A percentile compares a stretch with the other conserved stretches of the same genome.
These are phyloP conservation scores for Alitta virens DNA, from an alignment of 2,888 invertebrate species.

Conservation along the genomic window DNA sequence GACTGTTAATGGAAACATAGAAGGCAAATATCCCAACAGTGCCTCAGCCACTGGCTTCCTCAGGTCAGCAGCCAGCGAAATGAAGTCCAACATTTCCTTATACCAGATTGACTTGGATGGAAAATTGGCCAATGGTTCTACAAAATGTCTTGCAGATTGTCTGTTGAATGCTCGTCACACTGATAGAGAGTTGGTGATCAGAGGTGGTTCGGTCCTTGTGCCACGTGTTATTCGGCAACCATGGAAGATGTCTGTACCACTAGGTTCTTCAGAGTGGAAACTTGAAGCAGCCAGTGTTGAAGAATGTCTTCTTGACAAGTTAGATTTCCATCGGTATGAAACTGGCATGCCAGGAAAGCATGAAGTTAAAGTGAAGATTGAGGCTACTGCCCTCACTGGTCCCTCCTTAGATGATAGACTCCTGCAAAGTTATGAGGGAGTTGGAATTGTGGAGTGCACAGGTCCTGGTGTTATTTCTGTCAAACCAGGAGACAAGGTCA, in stretches of 20 bases:
- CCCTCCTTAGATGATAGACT: neutral
- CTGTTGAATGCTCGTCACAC: neutral
- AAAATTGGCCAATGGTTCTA: too few species aligned
- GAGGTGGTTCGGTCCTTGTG: neutral
- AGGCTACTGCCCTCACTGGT: neutral
- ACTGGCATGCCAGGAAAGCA: neutral
- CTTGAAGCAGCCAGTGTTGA: neutral
- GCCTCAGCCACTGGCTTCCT: neutral
- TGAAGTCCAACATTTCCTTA: conserved; percentile 3
- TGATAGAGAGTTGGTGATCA: neutral
- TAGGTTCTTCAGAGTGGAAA: neutral
- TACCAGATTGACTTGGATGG: conserved; percentile 2
- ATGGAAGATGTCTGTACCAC: neutral
- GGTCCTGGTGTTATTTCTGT: neutral
- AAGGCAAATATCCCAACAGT: neutral
- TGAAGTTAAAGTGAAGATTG: neutral
- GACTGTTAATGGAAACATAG: neutral
- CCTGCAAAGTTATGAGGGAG: neutral
- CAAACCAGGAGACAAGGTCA: conserved; percentile 3
- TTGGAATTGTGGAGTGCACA: conserved; percentile 4
- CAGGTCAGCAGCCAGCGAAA: conserved; percentile 7
- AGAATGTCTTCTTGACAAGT: neutral
- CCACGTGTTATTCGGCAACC: neutral
- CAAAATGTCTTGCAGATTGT: neutral
- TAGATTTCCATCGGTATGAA: neutral